Percentiles rank a stretch among this genome's conserved stretches.
Evolutionary conservation across 1,140 invertebrate species (phyloP).

Genomic region (Meloidogyne floridensis): DNA sequence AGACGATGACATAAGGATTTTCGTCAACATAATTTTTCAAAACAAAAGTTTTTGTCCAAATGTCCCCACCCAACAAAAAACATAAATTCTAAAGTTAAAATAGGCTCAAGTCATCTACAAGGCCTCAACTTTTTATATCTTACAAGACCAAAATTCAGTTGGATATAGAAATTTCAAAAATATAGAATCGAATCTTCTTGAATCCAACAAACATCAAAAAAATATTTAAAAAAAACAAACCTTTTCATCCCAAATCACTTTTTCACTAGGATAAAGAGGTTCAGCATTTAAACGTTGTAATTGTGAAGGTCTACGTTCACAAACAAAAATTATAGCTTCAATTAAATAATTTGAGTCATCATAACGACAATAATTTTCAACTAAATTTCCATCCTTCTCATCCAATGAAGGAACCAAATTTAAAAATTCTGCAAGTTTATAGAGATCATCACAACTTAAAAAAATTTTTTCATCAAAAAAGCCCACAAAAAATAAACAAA

Average conservation of each 20-base stretch:
- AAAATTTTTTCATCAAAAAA: neutral
- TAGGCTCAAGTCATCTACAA: too few species aligned
- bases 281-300: constrained; percentile 92
- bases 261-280: constrained; percentile 96
- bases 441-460: constrained; percentile 71
- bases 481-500: neutral
- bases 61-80: too few species aligned
- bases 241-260: constrained; percentile 98
- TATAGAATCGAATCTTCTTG: too few species aligned
- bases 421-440: constrained; percentile 79
- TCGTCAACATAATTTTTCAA: too few species aligned
- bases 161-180: too few species aligned
- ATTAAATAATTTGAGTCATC: constrained; percentile 38
- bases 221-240: neutral
- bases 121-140: too few species aligned
- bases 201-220: too few species aligned
- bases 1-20: too few species aligned
- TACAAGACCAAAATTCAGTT: too few species aligned
- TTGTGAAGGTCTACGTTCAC: constrained; percentile 86
- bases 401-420: constrained; percentile 77
- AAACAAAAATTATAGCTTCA: constrained; percentile 73
- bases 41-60: too few species aligned
- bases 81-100: too few species aligned
- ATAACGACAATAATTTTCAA: constrained; percentile 34
- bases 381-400: constrained; percentile 73